A percentile compares a stretch with the other conserved stretches of the same genome.
Evolutionary conservation across 1,140 invertebrate species (phyloP).

Genomic region (Bathynomus jamesi): DNA sequence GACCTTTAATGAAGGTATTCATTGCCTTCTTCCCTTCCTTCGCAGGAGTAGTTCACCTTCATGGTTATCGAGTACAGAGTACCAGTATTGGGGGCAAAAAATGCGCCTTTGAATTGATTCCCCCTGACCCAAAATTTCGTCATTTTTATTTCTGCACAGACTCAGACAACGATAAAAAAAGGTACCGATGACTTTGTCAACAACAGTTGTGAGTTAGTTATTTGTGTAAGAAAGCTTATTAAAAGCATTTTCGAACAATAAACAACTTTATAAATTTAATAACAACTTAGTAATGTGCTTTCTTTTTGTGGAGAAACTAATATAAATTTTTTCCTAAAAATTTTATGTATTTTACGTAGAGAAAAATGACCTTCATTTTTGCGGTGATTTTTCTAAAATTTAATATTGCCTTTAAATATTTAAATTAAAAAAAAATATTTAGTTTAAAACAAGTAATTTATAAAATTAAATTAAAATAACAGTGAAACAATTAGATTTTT

Average conservation of each 20-base stretch:
- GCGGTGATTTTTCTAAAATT: no score
- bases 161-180: slow-evolving; percentile 87
- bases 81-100: slow-evolving; percentile 57
- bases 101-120: slow-evolving; percentile 82
- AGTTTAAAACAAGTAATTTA: no score
- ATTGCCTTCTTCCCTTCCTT: neutral
- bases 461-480: no score
- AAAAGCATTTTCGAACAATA: neutral
- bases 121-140: slow-evolving; percentile 73
- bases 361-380: no score
- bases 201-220: neutral
- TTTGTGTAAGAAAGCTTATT: neutral
- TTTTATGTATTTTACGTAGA: no score
- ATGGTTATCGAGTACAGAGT: slow-evolving; percentile 83
- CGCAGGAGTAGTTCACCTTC: slow-evolving; percentile 78
- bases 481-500: no score
- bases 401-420: no score
- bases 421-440: no score
- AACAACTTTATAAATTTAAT: slow-evolving; percentile 4
- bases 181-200: slow-evolving; percentile 50
- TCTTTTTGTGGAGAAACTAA: neutral
- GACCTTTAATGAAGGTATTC: no score
- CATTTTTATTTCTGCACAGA: slow-evolving; percentile 89
- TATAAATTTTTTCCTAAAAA: no score
- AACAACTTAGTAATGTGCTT: neutral